phyloP scores from a whole-genome alignment of 2,888 invertebrate species.

The Eledona agricola region DNA sequence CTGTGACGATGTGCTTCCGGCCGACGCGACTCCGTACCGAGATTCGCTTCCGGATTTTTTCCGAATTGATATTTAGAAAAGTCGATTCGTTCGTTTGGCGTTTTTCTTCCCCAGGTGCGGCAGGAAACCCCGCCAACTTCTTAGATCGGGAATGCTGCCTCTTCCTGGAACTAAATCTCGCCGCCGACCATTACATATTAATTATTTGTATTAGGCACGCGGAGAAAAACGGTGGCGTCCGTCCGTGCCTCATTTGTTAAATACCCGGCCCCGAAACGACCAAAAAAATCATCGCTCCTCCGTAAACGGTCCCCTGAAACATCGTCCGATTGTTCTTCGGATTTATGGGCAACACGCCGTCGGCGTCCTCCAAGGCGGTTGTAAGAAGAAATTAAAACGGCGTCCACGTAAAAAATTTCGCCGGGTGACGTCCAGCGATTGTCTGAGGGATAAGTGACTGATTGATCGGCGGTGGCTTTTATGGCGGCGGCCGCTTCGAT shows the following conservation, averaged over 20 bases:
- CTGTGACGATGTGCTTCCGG: constrained; percentile 59
- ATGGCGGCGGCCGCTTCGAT: constrained; percentile 40
- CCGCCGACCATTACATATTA: no score
- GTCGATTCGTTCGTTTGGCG: no score
- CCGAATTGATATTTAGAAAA: no score
- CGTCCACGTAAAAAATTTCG: constrained; percentile 49
- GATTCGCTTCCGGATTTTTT: constrained; percentile 26
- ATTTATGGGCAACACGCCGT: constrained; percentile 48
- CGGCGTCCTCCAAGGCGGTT: constrained; percentile 51
- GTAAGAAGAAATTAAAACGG: constrained; percentile 54
- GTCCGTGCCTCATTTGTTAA: no score
- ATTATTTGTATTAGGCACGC: no score
- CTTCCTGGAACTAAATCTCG: no score
- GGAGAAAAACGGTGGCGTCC: no score
- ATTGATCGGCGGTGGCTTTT: constrained; percentile 54
- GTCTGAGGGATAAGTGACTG: constrained; percentile 50
- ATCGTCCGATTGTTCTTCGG: constrained; percentile 51
- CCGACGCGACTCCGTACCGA: constrained; percentile 18
- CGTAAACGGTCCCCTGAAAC: constrained; percentile 51
- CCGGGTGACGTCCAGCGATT: constrained; percentile 56
- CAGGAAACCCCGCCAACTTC: no score
- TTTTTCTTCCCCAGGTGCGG: no score
- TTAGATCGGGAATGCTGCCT: no score
- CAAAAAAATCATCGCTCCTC: constrained; percentile 23
- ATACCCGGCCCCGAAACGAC: constrained; percentile 4